Evolutionary conservation across 2,113 vertebrate genomes (phyloP), one percentile per base, ranked within the genome.

Genomic region (Anarhynchus alexandrinus): DNA sequence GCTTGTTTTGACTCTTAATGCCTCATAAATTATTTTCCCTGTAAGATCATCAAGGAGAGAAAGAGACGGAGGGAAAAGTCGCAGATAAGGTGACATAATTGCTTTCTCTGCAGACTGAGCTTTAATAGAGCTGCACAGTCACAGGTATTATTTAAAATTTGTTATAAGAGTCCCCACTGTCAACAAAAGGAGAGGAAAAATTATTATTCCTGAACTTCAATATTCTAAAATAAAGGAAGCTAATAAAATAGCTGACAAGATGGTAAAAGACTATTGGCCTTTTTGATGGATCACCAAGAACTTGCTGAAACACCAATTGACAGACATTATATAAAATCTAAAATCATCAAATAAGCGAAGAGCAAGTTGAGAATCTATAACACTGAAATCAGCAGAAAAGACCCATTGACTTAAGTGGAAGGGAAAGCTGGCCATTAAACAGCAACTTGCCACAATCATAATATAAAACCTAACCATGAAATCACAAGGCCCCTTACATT

Each of bases 221-320:
- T 93, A 77, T 80, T 88, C 72, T 69, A 94, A 96, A 95, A 96
- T 77, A 95, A 86, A 94, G 64, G 84, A 92, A 81, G 87, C 52
- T 62, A 85, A 84, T 77, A 78, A 96, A 96, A 95, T 72, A 91
- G 36, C 80, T 94, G 86, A 58, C 27, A 67, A 36, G 55, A 61
- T 15, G 19, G 32, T 82, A 66, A 96, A 84, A 96, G 43, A 52
- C 52, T 86, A 74, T 89, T 79, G 92, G 83, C 65, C 57, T 84
- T 89, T 94, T 71, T 92, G 86, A 95, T 74, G 32, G 40, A 95
- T 93, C 69, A 89, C 66, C 69, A 61, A 72, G 69, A 80, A 95
- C 52, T 89, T 92, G 88, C 86, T 95, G 94, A 92, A 90, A 76
- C 62, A 72, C 47, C 82, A 83, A 23, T 6, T 88, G 92, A 95